Percentiles rank a stretch among this genome's conserved stretches.
Evolutionary conservation across 2,888 invertebrate species (phyloP).

Genomic region (Meteorus colon): DNA sequence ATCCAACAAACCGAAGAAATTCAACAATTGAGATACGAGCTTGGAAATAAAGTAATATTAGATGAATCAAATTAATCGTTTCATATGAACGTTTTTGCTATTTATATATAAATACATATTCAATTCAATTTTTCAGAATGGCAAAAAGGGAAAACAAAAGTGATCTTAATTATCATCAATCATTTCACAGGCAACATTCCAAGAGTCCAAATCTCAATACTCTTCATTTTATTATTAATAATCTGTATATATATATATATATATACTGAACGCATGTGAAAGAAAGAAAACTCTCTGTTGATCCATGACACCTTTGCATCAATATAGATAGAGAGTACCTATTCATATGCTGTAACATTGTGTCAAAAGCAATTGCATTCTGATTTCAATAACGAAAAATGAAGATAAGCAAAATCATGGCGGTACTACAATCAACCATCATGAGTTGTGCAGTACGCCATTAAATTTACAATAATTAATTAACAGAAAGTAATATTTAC

Average conservation of each 20-base stretch:
- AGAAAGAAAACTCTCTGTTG: slow-evolving; percentile 17
- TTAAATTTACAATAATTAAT: neutral
- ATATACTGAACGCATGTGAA: slow-evolving; percentile 47
- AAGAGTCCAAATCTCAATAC: slow-evolving; percentile 56
- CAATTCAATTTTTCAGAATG: slow-evolving; percentile 62
- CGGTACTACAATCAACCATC: neutral
- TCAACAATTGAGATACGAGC: slow-evolving; percentile 80
- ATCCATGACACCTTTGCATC: slow-evolving; percentile 13
- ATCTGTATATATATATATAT: slow-evolving; percentile 54
- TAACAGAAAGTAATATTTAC: slow-evolving; percentile 17
- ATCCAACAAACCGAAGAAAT: slow-evolving; percentile 87
- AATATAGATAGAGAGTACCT: neutral
- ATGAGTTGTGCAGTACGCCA: neutral
- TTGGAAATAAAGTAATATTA: slow-evolving; percentile 74
- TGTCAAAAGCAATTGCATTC: slow-evolving; percentile 7
- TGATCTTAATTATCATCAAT: slow-evolving; percentile 53
- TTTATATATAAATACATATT: slow-evolving; percentile 12
- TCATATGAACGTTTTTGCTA: slow-evolving; percentile 18
- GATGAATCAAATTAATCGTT: slow-evolving; percentile 18
- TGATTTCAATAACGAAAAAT: slow-evolving; percentile 19
- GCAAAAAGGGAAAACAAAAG: slow-evolving; percentile 67
- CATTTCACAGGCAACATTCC: slow-evolving; percentile 63
- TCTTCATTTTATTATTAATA: slow-evolving; percentile 55
- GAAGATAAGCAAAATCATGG: neutral
- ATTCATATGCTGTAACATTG: neutral